Evolutionary conservation across 2,113 vertebrate species (phyloP), one percentile per base, ranked within the genome.

Genomic region (Potamarius usumacintae): DNA sequence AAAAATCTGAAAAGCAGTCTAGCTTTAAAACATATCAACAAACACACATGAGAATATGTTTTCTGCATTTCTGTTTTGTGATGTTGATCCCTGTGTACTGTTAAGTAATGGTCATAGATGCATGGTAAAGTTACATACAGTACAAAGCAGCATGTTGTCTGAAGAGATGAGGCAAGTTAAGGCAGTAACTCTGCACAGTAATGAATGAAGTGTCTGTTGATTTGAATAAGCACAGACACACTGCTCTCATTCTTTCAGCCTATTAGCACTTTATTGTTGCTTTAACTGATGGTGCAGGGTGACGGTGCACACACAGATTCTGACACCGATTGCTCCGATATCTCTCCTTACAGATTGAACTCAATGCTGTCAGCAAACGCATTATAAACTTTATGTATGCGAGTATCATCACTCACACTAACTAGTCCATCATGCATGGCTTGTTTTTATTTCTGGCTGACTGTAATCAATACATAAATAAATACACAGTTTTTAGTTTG

Each of bases 381-480:
- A 55, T 69, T 67, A 57, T 67, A 17, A 10, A 8, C 10, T 7
- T 69, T 52, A 34, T 79, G 62, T 60, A 58, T 82, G 42, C 48
- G 6, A 15, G 18, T 34, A 15, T 57, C 55, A n/a, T 80, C 27
- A 7, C 27, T 69, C 76, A 74, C 65, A 58, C 18, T 22, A 81
- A 42, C 27, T 27, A 42, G 22, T 62, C 69, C 55, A 62, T 77
- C 30, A 63, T 87, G 50, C 76, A 27, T 7, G 14, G 52, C 25
- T 79, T 62, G 80, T 82, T 7, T 58, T 14, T 65, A 12, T 62
- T 52, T 52, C 25, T 65, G 22, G 48, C 25, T 53, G 50, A 34
- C n/a, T 67, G 50, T 69, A 52, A 67, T 83, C n/a, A 84, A 83
- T 65, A 48, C 67, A 2, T n/a, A 52, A 57, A 62, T 82, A 82